Evolutionary conservation across 2,888 invertebrate species (phyloP), one percentile per base, ranked within the genome.

Genomic region (Rotaria socialis): DNA sequence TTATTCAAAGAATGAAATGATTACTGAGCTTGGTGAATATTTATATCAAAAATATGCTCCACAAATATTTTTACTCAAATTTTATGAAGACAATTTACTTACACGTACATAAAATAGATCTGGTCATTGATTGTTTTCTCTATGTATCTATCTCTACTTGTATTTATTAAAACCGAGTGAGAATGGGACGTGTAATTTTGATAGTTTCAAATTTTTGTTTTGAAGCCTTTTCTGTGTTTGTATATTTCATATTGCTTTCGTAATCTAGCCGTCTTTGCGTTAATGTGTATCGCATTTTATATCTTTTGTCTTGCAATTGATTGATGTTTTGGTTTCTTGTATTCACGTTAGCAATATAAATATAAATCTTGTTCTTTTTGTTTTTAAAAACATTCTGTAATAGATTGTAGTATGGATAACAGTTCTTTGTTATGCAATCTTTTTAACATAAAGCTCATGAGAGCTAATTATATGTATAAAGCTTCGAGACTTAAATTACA

Each of bases 21-120:
- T 47, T 5, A 43, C 3, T 47, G 47, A 47, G n/a, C 80, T 80
- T 80, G 80, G 80, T 8, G 47, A 80, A 24, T 7, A 80, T 24
- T 47, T 80, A n/a, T 80, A 80, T 14, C 22, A 80, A 11, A 80
- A 80, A 80, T 80, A 80, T 80, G 43, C 80, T 80, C 24, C 80
- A 80, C 43, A 47, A 80, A 80, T 80, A n/a, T 80, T 47, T 47
- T 24, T 47, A 7, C 24, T 80, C 0, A 80, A 80, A 80, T 80
- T 80, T 47, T 80, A 80, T 43, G 80, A 80, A 80, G 80, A 80
- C n/a, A 80, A 22, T 80, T 47, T 80, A 80, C 80, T 35, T 19
- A 67, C 67, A 35, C 35, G 35, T 41, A 35, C 67, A 67, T 67
- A 35, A 41, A 35, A 19, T 3, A 8, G 35, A 67, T 67, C 67